Evolutionary conservation across 1,140 invertebrate species (phyloP), one percentile per base, ranked within the genome.

Genomic region (Philaenus spumarius): DNA sequence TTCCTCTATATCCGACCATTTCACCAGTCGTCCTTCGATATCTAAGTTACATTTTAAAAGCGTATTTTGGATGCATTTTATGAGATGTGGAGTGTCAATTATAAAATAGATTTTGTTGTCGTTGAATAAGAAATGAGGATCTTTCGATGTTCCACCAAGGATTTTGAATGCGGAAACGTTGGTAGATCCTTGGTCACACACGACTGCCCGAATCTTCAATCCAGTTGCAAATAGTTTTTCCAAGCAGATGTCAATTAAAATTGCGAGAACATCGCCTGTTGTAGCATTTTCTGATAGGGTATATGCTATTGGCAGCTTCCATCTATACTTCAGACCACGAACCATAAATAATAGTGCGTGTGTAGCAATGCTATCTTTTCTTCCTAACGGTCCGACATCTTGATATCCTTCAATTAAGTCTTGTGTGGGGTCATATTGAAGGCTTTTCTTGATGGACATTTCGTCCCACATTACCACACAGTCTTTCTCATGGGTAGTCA

Each of bases 261-360:
- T 37, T 9, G 35, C n/a, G 7, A 37, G 35, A 37, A n/a, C 35
- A 37, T 37, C n/a, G 7, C 7, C 35, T 37, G 35, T 7, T 9
- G 35, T 37, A 7, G 35, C 35, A n/a, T 37, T 37, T n/a, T 37
- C 35, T 9, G 7, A 37, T n/a, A 37, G 35, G 7, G n/a, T 37
- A 37, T 9, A 56, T 20, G 55, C 46, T 15, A 56, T 19, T 50
- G 40, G 55, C 20, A 23, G 20, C 26, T 56, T 56, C 45, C 45
- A 56, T 20, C 14, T 22, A 17, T 52, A 30, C 17, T 23, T 56
- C 14, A 56, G 20, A 2, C 55, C 55, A 47, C 55, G 42, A 6
- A 56, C 45, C 55, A 56, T 56, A 53, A 56, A 56, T 17, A 54
- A 15, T 43, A 54, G 20, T 37, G 52, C 52, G 17, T 54, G 52